Evolutionary conservation across 2,888 invertebrate species (phyloP), one percentile per base, ranked within the genome.

Genomic region (Euclidia mi): DNA sequence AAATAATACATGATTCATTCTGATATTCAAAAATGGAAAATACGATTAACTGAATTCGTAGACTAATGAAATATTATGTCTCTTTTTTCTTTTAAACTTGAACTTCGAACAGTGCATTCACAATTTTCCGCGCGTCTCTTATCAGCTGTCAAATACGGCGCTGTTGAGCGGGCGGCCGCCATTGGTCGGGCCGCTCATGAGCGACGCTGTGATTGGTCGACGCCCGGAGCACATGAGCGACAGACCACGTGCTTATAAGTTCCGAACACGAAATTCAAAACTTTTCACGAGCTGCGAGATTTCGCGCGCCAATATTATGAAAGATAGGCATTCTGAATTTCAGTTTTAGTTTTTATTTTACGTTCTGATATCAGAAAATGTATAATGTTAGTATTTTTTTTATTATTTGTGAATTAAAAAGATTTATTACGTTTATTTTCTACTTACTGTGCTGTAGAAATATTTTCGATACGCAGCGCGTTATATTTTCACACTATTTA

Each of bases 211-310:
- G 83, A 94, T 94, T 92, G 94, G 94, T 79, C 78, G 81, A 3
- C 74, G 74, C 79, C 71, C 76, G 84, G 85, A 75, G 81, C 92
- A 91, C 87, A 93, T 93, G 81, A 94, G 94, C 92, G 94, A 92
- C 87, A 75, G 62, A 71, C 87, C 93, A 93, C 92, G 92, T 94
- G 94, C 94, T 94, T 76, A 94, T 94, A 90, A 94, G 94, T 93
- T 94, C 89, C 89, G 75, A 59, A 53, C 71, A 71, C 65, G 63
- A 78, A 84, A 79, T 80, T 68, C 68, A 83, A 92, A n/a, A 92
- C 90, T 92, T 92, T 91, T 87, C 78, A 71, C 85, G 84, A 60
- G 34, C 47, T 53, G 37, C 35, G 51, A 61, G 9, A 32, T 52
- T 12, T 47, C 41, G 7, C 28, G 51, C 28, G 45, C 38, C 44